Conservation (phyloP, 2,797 vertebrate genomes). For the Microhierax caerulescens region DNA sequence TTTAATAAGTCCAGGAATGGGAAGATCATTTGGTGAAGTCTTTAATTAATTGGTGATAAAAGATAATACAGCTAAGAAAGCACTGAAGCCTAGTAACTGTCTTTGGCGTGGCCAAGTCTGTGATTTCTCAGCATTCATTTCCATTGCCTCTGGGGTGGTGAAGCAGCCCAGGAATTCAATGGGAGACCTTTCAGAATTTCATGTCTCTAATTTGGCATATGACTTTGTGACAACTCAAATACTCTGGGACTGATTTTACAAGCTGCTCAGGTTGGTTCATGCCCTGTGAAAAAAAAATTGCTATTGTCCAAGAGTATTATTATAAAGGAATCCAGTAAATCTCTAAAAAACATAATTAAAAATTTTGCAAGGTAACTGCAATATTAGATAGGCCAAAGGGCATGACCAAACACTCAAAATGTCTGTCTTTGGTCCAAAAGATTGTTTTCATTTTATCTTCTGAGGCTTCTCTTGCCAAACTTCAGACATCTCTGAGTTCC, state of each 20-base stretch:
- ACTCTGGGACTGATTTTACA: constrained; percentile 8
- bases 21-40: constrained; percentile 16
- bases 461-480: background rate
- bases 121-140: constrained; percentile 46
- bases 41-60: constrained; percentile 68
- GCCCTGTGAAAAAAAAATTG: background rate
- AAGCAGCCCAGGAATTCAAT: background rate
- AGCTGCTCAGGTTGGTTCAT: constrained; percentile 32
- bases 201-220: constrained; percentile 18
- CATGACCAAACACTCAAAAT: background rate
- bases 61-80: constrained; percentile 22
- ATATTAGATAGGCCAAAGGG: background rate
- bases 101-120: constrained; percentile 21
- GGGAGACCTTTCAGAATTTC: constrained; percentile 2
- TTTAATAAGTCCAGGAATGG: constrained; percentile 17
- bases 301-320: background rate
- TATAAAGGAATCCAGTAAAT: background rate
- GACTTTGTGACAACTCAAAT: background rate
- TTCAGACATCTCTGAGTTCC: background rate
- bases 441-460: background rate
- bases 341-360: background rate
- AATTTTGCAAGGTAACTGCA: background rate
- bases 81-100: background rate
- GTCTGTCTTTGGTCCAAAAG: background rate
- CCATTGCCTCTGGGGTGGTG: constrained; percentile 32